A percentile compares a stretch with the other conserved stretches of the same genome.
These are phyloP conservation scores for Lasiommata megera DNA, from an alignment of 2,888 invertebrate genomes.

Conservation along the genomic window DNA sequence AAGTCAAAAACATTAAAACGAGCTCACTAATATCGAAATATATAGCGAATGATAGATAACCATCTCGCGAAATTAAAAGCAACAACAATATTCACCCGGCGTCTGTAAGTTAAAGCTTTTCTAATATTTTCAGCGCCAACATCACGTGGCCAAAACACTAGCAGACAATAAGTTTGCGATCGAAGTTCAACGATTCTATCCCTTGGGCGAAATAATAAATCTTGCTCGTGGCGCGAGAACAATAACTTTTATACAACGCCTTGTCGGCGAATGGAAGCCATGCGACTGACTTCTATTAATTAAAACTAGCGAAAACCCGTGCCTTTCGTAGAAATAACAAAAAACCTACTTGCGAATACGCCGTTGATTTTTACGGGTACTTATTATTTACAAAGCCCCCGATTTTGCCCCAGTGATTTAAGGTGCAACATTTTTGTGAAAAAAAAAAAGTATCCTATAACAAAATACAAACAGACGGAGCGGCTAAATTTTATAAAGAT, in stretches of 20 bases:
- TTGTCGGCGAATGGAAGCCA: background rate
- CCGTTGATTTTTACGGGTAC: no score
- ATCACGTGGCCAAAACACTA: conserved; percentile 16
- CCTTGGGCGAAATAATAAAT: conserved; percentile 56
- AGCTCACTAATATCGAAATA: background rate
- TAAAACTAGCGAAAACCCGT: background rate
- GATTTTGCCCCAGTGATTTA: no score
- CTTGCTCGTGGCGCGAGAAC: conserved; percentile 59
- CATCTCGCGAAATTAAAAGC: background rate
- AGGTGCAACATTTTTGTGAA: no score
- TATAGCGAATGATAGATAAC: background rate
- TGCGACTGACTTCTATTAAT: background rate
- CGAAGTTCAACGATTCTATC: conserved; percentile 44
- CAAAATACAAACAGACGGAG: no score
- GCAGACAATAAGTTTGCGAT: conserved; percentile 30
- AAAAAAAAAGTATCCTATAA: no score
- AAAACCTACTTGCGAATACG: background rate
- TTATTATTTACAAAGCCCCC: no score
- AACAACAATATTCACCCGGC: conserved; percentile 5
- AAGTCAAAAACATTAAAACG: background rate
- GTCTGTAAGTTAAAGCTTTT: conserved; percentile 5
- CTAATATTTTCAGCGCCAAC: conserved; percentile 18
- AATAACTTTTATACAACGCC: conserved; percentile 54
- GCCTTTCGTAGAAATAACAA: background rate
- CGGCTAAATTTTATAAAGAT: no score